These are phyloP conservation scores for Staurois parvus DNA, from an alignment of 2,797 vertebrate species.

Conservation along the genomic window DNA sequence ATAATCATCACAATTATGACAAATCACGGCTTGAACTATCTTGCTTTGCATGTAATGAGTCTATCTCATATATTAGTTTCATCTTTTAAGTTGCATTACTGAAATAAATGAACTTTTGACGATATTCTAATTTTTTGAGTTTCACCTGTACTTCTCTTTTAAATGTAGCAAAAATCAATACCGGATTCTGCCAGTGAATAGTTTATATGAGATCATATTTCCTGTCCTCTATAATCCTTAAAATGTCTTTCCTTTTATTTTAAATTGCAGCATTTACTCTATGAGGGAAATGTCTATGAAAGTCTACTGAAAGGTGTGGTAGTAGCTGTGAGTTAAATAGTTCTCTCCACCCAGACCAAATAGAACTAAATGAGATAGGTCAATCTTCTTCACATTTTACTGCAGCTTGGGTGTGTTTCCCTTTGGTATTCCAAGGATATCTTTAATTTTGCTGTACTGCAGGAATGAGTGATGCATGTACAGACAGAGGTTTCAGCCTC, in stretches of 20 bases:
- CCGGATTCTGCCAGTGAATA: too few relatives aligned
- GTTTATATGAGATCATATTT: too few relatives aligned
- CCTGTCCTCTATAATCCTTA: not conserved
- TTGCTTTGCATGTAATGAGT: too few relatives aligned
- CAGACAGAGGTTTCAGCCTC: not conserved
- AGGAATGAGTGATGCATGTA: slow-evolving; percentile 13
- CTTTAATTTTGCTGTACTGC: not conserved
- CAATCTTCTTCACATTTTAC: slow-evolving; percentile 30
- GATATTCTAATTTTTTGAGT: too few relatives aligned
- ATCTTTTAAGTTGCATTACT: too few relatives aligned
- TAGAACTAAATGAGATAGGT: not conserved
- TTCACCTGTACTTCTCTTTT: too few relatives aligned
- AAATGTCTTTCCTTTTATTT: not conserved
- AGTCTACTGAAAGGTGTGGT: slow-evolving; percentile 6
- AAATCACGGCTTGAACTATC: too few relatives aligned
- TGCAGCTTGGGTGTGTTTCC: slow-evolving; percentile 41
- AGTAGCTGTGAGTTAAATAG: not conserved
- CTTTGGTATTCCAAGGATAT: not conserved
- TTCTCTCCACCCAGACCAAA: slow-evolving; percentile 24
- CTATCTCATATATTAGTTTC: too few relatives aligned
- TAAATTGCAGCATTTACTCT: not conserved
- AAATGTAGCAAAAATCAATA: too few relatives aligned
- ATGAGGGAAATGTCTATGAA: not conserved
- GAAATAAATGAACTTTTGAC: too few relatives aligned
- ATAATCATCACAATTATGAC: too few relatives aligned